Base-by-base conservation (phyloP, 1,140 invertebrate species). In the Telenomus remus region DNA sequence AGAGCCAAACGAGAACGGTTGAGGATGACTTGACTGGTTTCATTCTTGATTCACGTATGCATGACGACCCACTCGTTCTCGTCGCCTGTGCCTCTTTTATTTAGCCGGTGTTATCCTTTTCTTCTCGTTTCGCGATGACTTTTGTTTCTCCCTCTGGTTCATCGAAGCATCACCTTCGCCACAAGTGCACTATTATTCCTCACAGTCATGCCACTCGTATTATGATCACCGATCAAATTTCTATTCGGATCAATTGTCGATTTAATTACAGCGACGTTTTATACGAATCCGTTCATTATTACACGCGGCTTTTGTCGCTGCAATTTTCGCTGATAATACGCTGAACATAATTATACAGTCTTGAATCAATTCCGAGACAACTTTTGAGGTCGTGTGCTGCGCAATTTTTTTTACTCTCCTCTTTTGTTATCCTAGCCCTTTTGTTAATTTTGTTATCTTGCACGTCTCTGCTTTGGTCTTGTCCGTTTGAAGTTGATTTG, bases 41-140 rank as follows among this genome's bases (percentile, higher is more conserved):
- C 79, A 80, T 88, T 88, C 49, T 85, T 84, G 85, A 87, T 65
- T 84, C 88, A 61, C 83, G 88, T 80, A 91, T 91, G 73, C 79
- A 81, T 81, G 76, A 73, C 73, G 63, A 70, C 55, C 78, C 66
- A 64, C 63, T 72, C 61, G 44, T 79, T 79, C 71, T 70, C 68
- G 77, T 73, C 69, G 72, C 77, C 63, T 76, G 64, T 60, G n/a
- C 64, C 56, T 60, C 65, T 34, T 76, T 76, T 71, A 65, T 70
- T 78, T 55, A 49, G 34, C 47, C 49, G 16, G 48, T 73, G 19
- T 43, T 64, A 60, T 53, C 60, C 61, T 54, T 71, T 60, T 55
- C 54, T 76, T 60, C 53, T 72, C 47, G 19, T 27, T 27, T 66
- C 43, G 53, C 72, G 33, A 49, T 50, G 27, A 1, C 1, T 55